These are phyloP conservation scores for Platalea minor DNA, from an alignment of 2,797 vertebrate genomes.

Conservation along the genomic window DNA sequence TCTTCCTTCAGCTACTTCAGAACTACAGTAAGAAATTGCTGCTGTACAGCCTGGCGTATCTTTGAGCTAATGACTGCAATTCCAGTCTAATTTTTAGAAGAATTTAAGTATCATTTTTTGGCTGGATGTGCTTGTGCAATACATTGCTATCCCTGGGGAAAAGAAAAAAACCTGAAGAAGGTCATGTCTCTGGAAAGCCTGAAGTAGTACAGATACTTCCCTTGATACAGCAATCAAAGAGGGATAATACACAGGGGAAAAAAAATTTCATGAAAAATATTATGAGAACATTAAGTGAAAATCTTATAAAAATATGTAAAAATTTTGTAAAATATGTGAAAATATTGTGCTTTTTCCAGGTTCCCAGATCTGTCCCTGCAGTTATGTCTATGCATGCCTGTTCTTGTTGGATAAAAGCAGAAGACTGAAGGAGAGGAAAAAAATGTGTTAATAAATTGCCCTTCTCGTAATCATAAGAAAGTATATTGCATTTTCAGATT, in stretches of 20 bases:
- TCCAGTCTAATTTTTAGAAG: background rate
- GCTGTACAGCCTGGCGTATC: background rate
- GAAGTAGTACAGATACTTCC: background rate
- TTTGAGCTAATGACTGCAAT: background rate
- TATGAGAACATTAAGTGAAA: background rate
- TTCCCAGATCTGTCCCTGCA: background rate
- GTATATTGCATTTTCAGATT: background rate
- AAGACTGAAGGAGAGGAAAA: background rate
- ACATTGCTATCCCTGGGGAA: background rate
- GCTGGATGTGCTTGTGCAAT: background rate
- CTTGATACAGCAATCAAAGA: background rate
- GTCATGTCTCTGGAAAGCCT: background rate
- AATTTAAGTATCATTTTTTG: background rate
- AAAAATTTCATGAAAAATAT: background rate
- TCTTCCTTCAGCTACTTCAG: background rate
- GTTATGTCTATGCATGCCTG: background rate
- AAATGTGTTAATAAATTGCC: background rate
- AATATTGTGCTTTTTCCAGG: background rate
- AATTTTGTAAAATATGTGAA: background rate
- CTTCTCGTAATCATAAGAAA: background rate
- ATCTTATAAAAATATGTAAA: background rate
- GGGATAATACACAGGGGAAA: background rate
- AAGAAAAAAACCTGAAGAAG: background rate
- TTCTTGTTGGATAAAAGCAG: background rate
- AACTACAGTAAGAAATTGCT: background rate